phyloP scores from a whole-genome alignment of 1,140 invertebrate genomes.

The Pentalonia nigronervosa region DNA sequence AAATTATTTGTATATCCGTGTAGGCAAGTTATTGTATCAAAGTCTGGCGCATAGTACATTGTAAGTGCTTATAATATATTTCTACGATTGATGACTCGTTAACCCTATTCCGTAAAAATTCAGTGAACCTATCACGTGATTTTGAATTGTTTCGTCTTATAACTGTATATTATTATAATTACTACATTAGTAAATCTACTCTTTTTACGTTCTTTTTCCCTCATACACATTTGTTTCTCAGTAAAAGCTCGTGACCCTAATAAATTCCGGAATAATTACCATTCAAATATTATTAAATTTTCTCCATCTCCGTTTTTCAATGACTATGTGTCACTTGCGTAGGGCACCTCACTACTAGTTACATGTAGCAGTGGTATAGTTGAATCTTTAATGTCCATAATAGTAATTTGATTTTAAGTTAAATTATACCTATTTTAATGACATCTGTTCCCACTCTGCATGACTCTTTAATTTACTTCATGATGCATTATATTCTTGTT shows the following conservation, averaged over 20 bases:
- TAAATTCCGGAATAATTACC: conserved; percentile 8
- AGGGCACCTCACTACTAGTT: background rate
- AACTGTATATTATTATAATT: no score
- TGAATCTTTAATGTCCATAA: background rate
- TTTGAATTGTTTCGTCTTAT: background rate
- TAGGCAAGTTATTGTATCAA: background rate
- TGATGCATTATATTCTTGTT: no score
- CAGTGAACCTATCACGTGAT: background rate
- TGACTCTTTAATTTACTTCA: no score
- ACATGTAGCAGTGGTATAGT: no score
- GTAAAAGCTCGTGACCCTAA: background rate
- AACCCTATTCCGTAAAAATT: background rate
- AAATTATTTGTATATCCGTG: no score
- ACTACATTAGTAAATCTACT: no score
- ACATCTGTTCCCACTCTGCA: conserved; percentile 6
- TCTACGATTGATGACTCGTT: background rate
- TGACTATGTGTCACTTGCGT: background rate
- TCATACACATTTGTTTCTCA: no score
- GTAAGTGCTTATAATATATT: background rate
- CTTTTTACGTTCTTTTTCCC: no score
- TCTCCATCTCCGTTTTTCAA: background rate
- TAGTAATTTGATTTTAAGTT: conserved; percentile 23
- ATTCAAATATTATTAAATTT: background rate
- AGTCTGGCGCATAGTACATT: background rate
- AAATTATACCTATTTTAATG: conserved; percentile 3